Evolutionary conservation across 1,140 invertebrate genomes (phyloP), one percentile per base, ranked within the genome.

Genomic region (Asobara japonica): DNA sequence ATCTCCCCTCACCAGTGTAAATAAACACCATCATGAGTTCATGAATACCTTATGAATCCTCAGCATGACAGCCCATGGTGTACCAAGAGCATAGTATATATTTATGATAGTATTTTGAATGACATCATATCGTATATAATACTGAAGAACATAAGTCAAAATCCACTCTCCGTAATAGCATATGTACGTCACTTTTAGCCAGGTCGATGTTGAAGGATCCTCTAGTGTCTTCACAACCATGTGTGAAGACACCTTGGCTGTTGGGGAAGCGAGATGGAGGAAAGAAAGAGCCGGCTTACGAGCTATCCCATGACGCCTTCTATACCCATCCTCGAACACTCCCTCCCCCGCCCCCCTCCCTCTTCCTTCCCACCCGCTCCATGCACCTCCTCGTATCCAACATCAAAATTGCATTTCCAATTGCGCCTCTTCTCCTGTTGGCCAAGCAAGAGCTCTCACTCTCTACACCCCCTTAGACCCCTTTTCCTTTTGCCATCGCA

Each of bases 121-220:
- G 41, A 7, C 41, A 16, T 45, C 41, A 13, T 45, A 16, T 45
- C 41, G n/a, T 27, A 56, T 56, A 56, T 56, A 27, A 27, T 10
- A 73, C 60, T 69, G 75, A 77, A 78, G 71, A 77, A 78, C 78
- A 82, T 83, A 85, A 84, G 84, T 85, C 84, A 84, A 83, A 84
- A 85, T 76, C 80, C 83, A 84, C 83, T 84, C 81, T 84, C 76
- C 79, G 78, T 84, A 84, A 85, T 84, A 82, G 83, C 76, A 65
- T 77, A 75, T 77, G 77, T 73, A 66, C 77, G 79, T 72, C 67
- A 62, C 31, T 29, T 62, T 48, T 66, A 56, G 56, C 33, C 16
- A 38, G 67, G 30, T 71, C 60, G 65, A 69, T 41, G 25, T 56
- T 70, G 61, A 51, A 70, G 69, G 33, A 65, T 74, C 38, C 62